These are phyloP conservation scores for Ectobius pallidus DNA, from an alignment of 2,888 invertebrate genomes.

Conservation along the genomic window DNA sequence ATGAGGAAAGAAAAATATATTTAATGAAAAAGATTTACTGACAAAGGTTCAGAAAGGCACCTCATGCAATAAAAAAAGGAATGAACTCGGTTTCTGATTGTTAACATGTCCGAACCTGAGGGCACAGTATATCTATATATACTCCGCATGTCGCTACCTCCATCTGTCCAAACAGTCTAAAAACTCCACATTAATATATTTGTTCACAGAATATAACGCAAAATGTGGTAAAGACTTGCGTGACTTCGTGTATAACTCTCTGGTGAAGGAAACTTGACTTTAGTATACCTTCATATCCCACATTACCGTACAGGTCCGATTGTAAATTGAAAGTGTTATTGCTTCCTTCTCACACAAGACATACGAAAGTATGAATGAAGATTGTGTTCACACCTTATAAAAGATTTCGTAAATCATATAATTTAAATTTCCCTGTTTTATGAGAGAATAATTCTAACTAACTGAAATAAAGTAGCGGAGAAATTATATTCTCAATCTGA, in stretches of 20 bases:
- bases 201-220: neutral
- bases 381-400: neutral
- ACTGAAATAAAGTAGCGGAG: too few species aligned
- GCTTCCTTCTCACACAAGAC: neutral
- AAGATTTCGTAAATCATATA: neutral
- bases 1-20: slow-evolving; percentile 18
- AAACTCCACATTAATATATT: neutral
- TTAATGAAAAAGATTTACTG: slow-evolving; percentile 38
- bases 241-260: neutral
- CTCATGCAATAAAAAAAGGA: slow-evolving; percentile 14
- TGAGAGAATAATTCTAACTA: neutral
- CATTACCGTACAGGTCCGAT: neutral
- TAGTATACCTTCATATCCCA: too few species aligned
- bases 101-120: neutral
- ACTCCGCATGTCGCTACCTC: neutral
- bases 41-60: slow-evolving; percentile 29
- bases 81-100: slow-evolving; percentile 18
- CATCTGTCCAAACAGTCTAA: neutral
- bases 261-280: too few species aligned
- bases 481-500: too few species aligned
- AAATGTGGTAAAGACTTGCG: neutral
- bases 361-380: neutral
- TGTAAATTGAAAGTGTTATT: neutral
- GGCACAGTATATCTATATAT: neutral
- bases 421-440: neutral